Evolutionary conservation across 2,113 vertebrate genomes (phyloP).

Genomic region (Nesoenas mayeri): DNA sequence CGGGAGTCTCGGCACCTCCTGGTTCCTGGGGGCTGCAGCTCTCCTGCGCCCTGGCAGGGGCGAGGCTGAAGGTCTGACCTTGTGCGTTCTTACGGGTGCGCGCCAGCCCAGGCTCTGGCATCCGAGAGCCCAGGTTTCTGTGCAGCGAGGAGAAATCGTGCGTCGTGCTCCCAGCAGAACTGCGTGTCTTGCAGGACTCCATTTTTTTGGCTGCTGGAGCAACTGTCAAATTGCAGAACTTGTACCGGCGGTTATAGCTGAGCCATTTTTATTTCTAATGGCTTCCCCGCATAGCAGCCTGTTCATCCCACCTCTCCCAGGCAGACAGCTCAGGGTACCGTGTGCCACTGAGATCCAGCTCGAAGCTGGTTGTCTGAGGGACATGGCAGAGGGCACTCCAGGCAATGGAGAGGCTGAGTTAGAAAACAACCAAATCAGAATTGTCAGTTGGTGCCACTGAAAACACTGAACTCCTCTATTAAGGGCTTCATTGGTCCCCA

Average conservation of each 20-base stretch:
- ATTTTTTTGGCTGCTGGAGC: background rate
- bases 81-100: background rate
- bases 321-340: background rate
- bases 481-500: background rate
- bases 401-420: background rate
- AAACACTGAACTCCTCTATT: background rate
- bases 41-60: background rate
- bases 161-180: background rate
- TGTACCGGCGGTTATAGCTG: background rate
- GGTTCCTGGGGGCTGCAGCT: background rate
- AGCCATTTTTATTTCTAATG: background rate
- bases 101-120: background rate
- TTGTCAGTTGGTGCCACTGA: conserved; percentile 1
- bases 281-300: background rate
- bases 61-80: background rate
- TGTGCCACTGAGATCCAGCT: background rate
- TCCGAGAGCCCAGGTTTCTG: background rate
- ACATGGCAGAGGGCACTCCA: background rate
- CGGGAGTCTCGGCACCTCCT: background rate
- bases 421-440: background rate
- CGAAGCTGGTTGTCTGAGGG: background rate
- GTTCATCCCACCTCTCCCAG: background rate
- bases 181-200: background rate
- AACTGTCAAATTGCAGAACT: background rate
- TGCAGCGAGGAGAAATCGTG: rapidly evolving